Conservation (phyloP, 2,113 vertebrate species). For the Heptranchias perlo region DNA sequence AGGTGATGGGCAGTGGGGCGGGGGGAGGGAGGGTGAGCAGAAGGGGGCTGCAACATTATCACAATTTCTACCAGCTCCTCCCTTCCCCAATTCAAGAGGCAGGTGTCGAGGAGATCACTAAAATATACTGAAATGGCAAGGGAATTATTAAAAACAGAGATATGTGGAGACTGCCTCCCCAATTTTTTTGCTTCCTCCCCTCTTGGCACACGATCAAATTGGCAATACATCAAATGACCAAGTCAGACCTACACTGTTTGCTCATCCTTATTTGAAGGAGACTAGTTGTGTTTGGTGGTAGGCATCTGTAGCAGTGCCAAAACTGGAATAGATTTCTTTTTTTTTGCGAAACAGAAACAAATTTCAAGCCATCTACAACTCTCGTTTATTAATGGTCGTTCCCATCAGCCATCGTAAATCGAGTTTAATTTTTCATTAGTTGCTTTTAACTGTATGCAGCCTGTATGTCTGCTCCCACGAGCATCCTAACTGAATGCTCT, state of each 20-base stretch:
- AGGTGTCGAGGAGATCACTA: neutral
- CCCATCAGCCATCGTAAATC: neutral
- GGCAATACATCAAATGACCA: neutral
- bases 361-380: neutral
- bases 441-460: neutral
- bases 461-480: neutral
- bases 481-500: neutral
- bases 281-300: neutral
- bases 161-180: neutral
- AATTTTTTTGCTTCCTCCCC: neutral
- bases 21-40: neutral
- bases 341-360: neutral
- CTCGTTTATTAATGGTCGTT: neutral
- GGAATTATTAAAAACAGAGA: conserved; percentile 16
- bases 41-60: neutral
- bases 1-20: neutral
- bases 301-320: neutral
- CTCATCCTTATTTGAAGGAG: conserved; percentile 12
- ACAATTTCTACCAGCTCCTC: neutral
- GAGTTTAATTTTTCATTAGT: conserved; percentile 24
- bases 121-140: neutral
- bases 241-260: neutral
- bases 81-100: neutral
- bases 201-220: neutral
- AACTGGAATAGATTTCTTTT: neutral